Percentiles rank a stretch among this genome's conserved stretches.
Evolutionary conservation across 2,888 invertebrate genomes (phyloP).

Genomic region (Sesamia inferens): DNA sequence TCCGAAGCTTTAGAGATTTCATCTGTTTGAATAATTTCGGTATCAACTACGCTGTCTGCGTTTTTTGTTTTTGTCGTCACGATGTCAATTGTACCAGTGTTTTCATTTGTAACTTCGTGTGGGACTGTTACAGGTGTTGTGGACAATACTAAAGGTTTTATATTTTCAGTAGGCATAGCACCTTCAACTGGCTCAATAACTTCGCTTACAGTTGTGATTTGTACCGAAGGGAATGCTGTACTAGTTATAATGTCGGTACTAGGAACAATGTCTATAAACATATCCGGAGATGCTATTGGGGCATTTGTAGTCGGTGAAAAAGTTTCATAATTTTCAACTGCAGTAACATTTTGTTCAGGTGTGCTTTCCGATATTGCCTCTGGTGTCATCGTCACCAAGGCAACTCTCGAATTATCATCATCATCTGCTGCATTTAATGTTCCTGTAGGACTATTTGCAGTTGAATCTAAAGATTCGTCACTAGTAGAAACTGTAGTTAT

Average conservation of each 20-base stretch:
- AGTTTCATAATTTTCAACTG: background rate
- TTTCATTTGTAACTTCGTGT: background rate
- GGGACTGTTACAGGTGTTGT: background rate
- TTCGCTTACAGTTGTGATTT: slow-evolving; percentile 13
- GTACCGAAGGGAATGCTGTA: background rate
- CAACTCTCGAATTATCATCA: slow-evolving; percentile 1
- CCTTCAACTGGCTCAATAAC: background rate
- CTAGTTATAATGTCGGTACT: background rate
- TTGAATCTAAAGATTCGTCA: background rate
- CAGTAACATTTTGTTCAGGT: background rate
- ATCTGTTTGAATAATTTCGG: background rate
- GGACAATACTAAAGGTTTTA: background rate
- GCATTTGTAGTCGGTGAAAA: background rate
- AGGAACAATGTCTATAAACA: background rate
- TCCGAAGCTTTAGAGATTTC: background rate
- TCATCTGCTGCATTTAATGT: background rate
- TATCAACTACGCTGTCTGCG: background rate
- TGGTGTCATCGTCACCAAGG: background rate
- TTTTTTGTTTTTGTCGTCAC: background rate
- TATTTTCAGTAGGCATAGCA: background rate
- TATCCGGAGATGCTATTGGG: background rate
- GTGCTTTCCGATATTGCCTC: background rate
- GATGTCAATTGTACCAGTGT: background rate
- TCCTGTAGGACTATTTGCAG: background rate
- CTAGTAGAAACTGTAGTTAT: background rate